Evolutionary conservation across 2,113 vertebrate species (phyloP), one percentile per base, ranked within the genome.

Genomic region (Motacilla alba): DNA sequence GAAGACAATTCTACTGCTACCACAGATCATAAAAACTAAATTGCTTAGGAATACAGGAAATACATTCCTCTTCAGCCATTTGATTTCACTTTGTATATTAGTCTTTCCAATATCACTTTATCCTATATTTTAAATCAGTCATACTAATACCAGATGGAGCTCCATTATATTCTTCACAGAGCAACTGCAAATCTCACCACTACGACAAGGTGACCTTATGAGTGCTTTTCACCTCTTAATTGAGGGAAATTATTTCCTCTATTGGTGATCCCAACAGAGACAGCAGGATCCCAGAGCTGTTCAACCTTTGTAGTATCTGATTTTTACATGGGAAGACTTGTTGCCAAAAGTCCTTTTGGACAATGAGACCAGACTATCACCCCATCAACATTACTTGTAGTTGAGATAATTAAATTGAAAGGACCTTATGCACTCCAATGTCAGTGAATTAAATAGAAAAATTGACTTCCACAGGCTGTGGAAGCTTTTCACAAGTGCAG

Each of bases 161-260:
- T 94, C 83, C 31, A 82, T 79, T 87, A 76, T 79, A 89, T 89
- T 83, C 81, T n/a, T n/a, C 66, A 87, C 58, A 91, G 88, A 94
- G 89, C 66, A 84, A 81, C 52, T 43, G 87, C 81, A 78, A 74
- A 82, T 68, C 76, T 93, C n/a, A 81, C 37, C 22, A 82, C n/a
- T 37, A 49, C 11, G 50, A 68, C 37, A 75, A 94, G 66, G 35
- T 78, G 44, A 94, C 56, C 49, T 78, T 59, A 41, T 35, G 19
- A 91, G 15, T 23, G 6, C 53, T 91, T 74, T 86, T 68, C 33
- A 75, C 15, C 0, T 60, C 60, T 86, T 91, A 93, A 89, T 78
- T 93, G 73, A 86, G 52, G 39, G 68, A 92, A 95, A 92, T 83
- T 78, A 75, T 75, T 92, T 87, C 80, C 53, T 72, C 31, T 78